A percentile compares a stretch with the other conserved stretches of the same genome.
These are phyloP conservation scores for Sipha flava DNA, from an alignment of 1,140 invertebrate species.

Conservation along the genomic window DNA sequence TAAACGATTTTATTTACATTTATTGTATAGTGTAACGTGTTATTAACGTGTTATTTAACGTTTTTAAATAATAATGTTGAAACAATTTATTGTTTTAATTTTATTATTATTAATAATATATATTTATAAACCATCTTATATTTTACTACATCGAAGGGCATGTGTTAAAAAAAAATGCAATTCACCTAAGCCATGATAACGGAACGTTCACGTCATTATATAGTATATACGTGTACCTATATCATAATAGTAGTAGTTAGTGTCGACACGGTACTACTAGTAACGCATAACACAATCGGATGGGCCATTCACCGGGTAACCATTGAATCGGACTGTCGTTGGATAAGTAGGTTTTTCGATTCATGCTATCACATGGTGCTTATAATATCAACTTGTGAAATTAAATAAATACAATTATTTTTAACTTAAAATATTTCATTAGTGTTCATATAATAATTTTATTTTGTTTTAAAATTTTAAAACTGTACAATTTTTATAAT, in stretches of 20 bases:
- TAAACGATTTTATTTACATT: too few species aligned
- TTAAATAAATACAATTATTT: background rate
- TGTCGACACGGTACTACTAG: background rate
- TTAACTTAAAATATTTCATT: background rate
- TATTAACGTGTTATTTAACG: too few species aligned
- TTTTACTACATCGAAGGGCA: too few species aligned
- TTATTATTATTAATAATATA: too few species aligned
- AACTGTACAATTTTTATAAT: background rate
- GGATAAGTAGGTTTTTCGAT: background rate
- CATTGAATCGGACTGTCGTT: conserved; percentile 10
- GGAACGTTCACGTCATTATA: background rate
- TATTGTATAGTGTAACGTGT: too few species aligned
- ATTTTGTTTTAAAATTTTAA: background rate
- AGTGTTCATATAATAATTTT: background rate
- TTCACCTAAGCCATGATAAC: background rate
- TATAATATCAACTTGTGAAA: background rate
- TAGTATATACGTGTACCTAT: background rate
- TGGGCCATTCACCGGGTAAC: conserved; percentile 20
- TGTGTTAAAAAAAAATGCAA: too few species aligned
- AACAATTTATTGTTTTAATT: too few species aligned
- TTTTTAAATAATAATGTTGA: too few species aligned
- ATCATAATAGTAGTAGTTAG: too few species aligned
- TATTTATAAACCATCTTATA: too few species aligned
- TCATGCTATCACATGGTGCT: background rate
- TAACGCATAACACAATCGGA: background rate